Evolutionary conservation across 1,140 invertebrate species (phyloP).

Genomic region (Papilio aristodemus): DNA sequence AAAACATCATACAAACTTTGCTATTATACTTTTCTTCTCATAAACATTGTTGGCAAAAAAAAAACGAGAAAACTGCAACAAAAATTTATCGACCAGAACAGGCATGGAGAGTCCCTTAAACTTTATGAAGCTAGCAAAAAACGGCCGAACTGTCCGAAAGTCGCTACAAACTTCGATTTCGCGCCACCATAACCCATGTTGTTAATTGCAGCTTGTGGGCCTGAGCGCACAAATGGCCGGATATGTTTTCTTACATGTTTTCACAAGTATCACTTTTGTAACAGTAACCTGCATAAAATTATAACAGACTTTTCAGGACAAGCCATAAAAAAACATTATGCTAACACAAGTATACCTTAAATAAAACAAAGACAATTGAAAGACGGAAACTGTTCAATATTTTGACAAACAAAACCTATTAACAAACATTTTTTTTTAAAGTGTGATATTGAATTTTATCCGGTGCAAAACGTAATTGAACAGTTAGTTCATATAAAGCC

Average conservation of each 20-base stretch:
- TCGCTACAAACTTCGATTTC: slow-evolving; percentile 27
- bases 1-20: neutral
- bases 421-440: too few relatives aligned
- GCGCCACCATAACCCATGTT: slow-evolving; percentile 1
- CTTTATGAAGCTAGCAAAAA: slow-evolving; percentile 30
- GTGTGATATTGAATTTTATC: too few relatives aligned
- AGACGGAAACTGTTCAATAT: too few relatives aligned
- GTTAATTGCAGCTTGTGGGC: slow-evolving; percentile 24
- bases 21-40: neutral
- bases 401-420: too few relatives aligned
- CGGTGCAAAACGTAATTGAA: too few relatives aligned
- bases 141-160: slow-evolving; percentile 21
- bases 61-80: slow-evolving; percentile 26
- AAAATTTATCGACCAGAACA: slow-evolving; percentile 31
- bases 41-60: slow-evolving; percentile 1
- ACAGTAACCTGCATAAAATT: neutral
- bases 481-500: too few relatives aligned
- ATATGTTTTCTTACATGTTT: neutral
- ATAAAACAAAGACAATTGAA: too few relatives aligned
- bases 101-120: slow-evolving; percentile 26
- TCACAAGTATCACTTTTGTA: neutral
- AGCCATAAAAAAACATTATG: too few relatives aligned
- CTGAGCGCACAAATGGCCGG: too few relatives aligned
- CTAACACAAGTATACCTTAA: too few relatives aligned
- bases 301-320: too few relatives aligned